These are phyloP conservation scores for Empis stercorea DNA, from an alignment of 2,888 invertebrate genomes.

Conservation along the genomic window DNA sequence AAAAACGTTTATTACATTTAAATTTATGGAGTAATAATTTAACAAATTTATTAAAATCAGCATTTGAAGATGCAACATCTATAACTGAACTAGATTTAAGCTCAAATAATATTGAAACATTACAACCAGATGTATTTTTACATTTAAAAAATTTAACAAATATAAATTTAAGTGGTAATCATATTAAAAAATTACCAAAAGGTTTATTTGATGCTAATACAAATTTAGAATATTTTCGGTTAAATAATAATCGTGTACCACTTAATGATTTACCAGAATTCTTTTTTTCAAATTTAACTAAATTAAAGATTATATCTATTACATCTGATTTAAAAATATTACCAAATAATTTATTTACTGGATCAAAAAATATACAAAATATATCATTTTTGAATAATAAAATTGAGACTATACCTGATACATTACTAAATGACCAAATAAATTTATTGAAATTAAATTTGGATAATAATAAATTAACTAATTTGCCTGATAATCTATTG, in stretches of 20 bases:
- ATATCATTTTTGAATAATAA: conserved; percentile 49
- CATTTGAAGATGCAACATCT: conserved; percentile 49
- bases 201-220: conserved; percentile 44
- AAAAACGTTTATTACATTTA: conserved; percentile 45
- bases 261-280: conserved; percentile 44
- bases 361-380: conserved; percentile 43
- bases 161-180: conserved; percentile 55
- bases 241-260: conserved; percentile 45
- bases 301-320: conserved; percentile 44
- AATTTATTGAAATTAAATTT: conserved; percentile 51
- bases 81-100: conserved; percentile 56
- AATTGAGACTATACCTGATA: conserved; percentile 42
- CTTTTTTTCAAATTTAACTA: conserved; percentile 47
- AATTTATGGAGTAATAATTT: conserved; percentile 59
- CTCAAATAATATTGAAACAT: conserved; percentile 46
- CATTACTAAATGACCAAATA: conserved; percentile 48
- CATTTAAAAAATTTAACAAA: conserved; percentile 46
- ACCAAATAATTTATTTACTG: conserved; percentile 49
- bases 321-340: conserved; percentile 43
- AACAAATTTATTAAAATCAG: conserved; percentile 45
- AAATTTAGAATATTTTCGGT: conserved; percentile 41
- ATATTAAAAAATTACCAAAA: conserved; percentile 47
- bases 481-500: conserved; percentile 47
- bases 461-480: conserved; percentile 47
- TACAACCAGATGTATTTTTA: conserved; percentile 49